Conservation (phyloP, 2,888 invertebrate species). For the Ormyrus nitidulus region DNA sequence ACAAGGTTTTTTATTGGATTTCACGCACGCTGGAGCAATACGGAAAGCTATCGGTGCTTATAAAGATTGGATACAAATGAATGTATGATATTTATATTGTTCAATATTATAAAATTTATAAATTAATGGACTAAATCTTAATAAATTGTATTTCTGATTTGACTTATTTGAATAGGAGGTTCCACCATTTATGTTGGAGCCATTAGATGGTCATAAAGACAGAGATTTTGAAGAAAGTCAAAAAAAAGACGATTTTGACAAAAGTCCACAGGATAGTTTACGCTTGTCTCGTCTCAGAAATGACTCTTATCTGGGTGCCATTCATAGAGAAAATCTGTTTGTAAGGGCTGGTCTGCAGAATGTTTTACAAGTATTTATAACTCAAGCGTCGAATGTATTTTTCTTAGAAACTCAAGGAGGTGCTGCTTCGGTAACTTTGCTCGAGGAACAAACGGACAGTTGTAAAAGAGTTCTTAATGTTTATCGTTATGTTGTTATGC, state of each 20-base stretch:
- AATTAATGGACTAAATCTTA: neutral
- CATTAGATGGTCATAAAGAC: slow-evolving; percentile 77
- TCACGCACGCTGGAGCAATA: slow-evolving; percentile 91
- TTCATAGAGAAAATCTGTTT: slow-evolving; percentile 86
- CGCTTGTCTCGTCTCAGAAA: slow-evolving; percentile 81
- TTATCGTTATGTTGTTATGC: slow-evolving; percentile 98
- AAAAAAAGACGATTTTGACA: slow-evolving; percentile 69
- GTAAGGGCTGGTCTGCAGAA: slow-evolving; percentile 91
- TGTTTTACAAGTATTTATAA: slow-evolving; percentile 91
- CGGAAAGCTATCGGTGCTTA: slow-evolving; percentile 93
- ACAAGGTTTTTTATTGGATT: slow-evolving; percentile 93
- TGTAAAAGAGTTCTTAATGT: slow-evolving; percentile 97
- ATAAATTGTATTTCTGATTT: slow-evolving; percentile 3
- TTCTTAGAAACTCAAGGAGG: slow-evolving; percentile 80
- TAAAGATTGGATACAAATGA: slow-evolving; percentile 96
- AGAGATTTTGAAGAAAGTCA: slow-evolving; percentile 69
- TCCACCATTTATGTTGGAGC: slow-evolving; percentile 87
- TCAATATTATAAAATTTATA: neutral
- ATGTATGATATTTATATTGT: slow-evolving; percentile 75
- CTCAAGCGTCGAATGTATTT: slow-evolving; percentile 96
- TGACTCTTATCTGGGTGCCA: slow-evolving; percentile 91
- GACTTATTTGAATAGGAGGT: slow-evolving; percentile 78
- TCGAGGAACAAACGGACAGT: slow-evolving; percentile 96
- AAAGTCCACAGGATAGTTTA: slow-evolving; percentile 70
- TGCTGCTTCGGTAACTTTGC: slow-evolving; percentile 79